Base-by-base conservation (phyloP, 2,888 invertebrate species). In the Epiblema foenella region DNA sequence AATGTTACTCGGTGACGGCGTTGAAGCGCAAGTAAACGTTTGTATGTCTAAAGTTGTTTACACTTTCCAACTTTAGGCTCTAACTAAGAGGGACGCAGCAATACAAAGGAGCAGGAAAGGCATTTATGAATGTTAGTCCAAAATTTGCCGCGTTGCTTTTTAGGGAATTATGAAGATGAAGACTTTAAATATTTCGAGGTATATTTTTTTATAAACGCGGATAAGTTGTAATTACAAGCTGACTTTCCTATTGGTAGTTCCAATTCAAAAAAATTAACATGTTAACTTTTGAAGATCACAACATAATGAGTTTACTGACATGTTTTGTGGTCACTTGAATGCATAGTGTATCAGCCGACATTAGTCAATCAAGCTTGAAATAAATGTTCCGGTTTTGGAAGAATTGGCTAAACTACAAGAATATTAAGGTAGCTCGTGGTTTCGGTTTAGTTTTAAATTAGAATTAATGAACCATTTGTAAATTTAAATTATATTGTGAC, bases 321-420 rank as follows among this genome's bases (percentile, higher is more conserved):
- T 11, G 39, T 17, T 52, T 52, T 52, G 52, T 51, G 67, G 58
- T 59, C 58, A 12, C 37, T 17, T 33, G 66, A 24, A 24, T 33
- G 17, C 24, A 1, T 3, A 11, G 46, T 12, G 58, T 58, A 18
- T 42, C 63, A 33, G 18, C 3, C 12, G 18, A 1, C 12, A 24
- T 49, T 58, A 29, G 20, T 49, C 37, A 42, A 10, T 57, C 10
- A 33, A 66, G 4, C 5, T 49, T 66, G 46, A 62, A 17, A 51
- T 37, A 63, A 51, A 10, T 17, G 37, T 37, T 11, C n/a, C 18
- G 37, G 18, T 37, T 63, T 20, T 15, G 15, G 2, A 51, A 52
- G 37, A 20, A 46, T n/a, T 46, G 18, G 10, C 18, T 51, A 20
- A 52, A 51, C 11, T 11, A n/a, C 12, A 8, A n/a, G 20, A 59